Percentiles rank a stretch among this genome's conserved stretches.
phyloP scores from a whole-genome alignment of 2,888 invertebrate genomes.

The Anarsia innoxiella region DNA sequence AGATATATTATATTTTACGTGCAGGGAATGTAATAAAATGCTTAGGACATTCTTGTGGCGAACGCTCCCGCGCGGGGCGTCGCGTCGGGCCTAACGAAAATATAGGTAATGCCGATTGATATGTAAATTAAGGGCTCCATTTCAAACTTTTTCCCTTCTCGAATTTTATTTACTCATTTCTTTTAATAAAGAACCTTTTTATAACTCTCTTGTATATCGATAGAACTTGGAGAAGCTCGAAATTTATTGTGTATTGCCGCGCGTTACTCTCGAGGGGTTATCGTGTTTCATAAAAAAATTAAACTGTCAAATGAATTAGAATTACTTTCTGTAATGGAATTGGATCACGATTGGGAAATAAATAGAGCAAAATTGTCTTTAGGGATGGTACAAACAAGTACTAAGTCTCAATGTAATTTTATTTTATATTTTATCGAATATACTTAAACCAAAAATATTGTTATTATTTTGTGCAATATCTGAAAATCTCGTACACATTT shows the following conservation, averaged over 20 bases:
- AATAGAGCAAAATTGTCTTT: neutral
- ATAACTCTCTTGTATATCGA: constrained; percentile 5
- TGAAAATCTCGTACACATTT: too few species aligned
- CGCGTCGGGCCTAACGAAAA: constrained; percentile 29
- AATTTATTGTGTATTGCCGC: constrained; percentile 3
- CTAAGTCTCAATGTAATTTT: neutral
- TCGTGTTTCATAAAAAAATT: constrained; percentile 4
- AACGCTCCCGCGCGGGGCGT: constrained; percentile 23
- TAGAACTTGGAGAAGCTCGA: neutral
- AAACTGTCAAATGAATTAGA: neutral
- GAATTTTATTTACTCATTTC: constrained; percentile 26
- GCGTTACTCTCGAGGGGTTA: constrained; percentile 1
- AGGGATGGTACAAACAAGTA: neutral
- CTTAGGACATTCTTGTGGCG: constrained; percentile 38
- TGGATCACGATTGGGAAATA: constrained; percentile 5
- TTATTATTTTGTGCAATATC: too few species aligned
- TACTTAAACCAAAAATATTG: too few species aligned
- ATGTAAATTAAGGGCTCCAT: constrained; percentile 62
- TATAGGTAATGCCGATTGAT: constrained; percentile 64
- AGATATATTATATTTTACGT: constrained; percentile 75
- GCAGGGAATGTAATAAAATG: constrained; percentile 72
- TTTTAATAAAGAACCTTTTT: constrained; percentile 35
- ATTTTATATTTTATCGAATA: too few species aligned
- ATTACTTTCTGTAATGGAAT: constrained; percentile 3
- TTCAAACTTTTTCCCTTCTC: constrained; percentile 44